These are phyloP conservation scores for Euproctis similis DNA, from an alignment of 2,888 invertebrate species.

Conservation along the genomic window DNA sequence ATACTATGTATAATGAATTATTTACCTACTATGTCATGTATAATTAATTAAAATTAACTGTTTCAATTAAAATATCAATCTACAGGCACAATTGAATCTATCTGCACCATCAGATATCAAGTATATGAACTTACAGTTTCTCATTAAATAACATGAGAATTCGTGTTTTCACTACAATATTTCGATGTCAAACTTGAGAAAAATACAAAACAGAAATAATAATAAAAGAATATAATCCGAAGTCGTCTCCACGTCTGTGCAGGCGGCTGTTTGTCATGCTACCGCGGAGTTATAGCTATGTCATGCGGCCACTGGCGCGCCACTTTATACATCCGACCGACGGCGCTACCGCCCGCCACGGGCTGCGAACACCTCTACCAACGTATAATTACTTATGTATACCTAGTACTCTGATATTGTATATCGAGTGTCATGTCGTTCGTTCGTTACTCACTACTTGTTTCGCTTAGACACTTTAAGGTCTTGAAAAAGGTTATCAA, in stretches of 20 bases:
- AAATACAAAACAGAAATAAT: conserved; percentile 4
- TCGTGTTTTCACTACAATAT: too few species aligned
- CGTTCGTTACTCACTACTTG: conserved; percentile 5
- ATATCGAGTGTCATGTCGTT: conserved; percentile 25
- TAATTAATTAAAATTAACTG: too few species aligned
- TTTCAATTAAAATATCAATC: too few species aligned
- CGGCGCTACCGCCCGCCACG: conserved; percentile 58
- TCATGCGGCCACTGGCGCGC: conserved; percentile 74
- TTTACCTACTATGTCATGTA: too few species aligned
- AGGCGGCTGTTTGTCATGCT: conserved; percentile 67
- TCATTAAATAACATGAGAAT: too few species aligned
- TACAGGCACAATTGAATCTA: too few species aligned
- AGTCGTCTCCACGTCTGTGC: conserved; percentile 43
- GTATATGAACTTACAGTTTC: too few species aligned
- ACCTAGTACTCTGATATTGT: conserved; percentile 21
- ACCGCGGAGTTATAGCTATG: conserved; percentile 72
- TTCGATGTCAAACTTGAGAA: not conserved
- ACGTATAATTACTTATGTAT: conserved; percentile 28
- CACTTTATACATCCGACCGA: conserved; percentile 71
- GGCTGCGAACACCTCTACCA: conserved; percentile 29
- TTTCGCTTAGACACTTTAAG: too few species aligned
- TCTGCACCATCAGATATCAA: too few species aligned
- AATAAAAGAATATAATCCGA: too few species aligned
- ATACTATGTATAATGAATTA: too few species aligned
- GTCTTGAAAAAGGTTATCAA: too few species aligned